Percentiles rank a stretch among this genome's conserved stretches.
These are phyloP conservation scores for Ostrea edulis DNA, from an alignment of 1,140 invertebrate species.

Conservation along the genomic window DNA sequence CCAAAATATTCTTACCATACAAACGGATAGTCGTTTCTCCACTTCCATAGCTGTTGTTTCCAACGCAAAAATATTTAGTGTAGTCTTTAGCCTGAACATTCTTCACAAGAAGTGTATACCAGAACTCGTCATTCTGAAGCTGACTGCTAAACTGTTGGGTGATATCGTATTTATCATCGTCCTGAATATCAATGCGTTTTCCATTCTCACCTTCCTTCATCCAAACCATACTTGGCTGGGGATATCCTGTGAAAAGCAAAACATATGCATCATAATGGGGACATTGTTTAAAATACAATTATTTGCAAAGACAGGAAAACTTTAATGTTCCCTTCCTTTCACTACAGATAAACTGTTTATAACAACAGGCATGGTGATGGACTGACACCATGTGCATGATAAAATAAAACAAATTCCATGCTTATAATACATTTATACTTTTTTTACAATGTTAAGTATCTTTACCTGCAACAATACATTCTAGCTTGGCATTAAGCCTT, in stretches of 20 bases:
- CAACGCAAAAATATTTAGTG: slow-evolving; percentile 70
- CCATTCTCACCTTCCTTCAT: slow-evolving; percentile 47
- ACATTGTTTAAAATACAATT: too few relatives aligned
- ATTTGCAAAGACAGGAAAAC: too few relatives aligned
- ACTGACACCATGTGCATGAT: too few relatives aligned
- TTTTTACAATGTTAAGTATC: not conserved
- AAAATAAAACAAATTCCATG: too few relatives aligned
- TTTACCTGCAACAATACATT: slow-evolving; percentile 75
- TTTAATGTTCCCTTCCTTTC: too few relatives aligned
- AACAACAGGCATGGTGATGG: too few relatives aligned
- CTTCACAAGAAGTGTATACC: slow-evolving; percentile 68
- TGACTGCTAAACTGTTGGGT: slow-evolving; percentile 70
- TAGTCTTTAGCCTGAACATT: slow-evolving; percentile 75
- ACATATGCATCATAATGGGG: not conserved
- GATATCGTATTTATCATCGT: slow-evolving; percentile 70
- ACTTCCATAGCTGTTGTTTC: slow-evolving; percentile 63
- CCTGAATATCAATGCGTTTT: slow-evolving; percentile 40
- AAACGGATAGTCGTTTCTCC: slow-evolving; percentile 60
- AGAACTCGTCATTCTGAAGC: slow-evolving; percentile 66
- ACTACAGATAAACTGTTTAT: too few relatives aligned
- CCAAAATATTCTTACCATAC: slow-evolving; percentile 66
- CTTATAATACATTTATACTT: not conserved
- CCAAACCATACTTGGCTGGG: slow-evolving; percentile 69
- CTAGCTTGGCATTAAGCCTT: slow-evolving; percentile 73
- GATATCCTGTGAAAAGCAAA: slow-evolving; percentile 64